phyloP scores from a whole-genome alignment of 2,888 invertebrate species.

The Hypercompe scribonia region DNA sequence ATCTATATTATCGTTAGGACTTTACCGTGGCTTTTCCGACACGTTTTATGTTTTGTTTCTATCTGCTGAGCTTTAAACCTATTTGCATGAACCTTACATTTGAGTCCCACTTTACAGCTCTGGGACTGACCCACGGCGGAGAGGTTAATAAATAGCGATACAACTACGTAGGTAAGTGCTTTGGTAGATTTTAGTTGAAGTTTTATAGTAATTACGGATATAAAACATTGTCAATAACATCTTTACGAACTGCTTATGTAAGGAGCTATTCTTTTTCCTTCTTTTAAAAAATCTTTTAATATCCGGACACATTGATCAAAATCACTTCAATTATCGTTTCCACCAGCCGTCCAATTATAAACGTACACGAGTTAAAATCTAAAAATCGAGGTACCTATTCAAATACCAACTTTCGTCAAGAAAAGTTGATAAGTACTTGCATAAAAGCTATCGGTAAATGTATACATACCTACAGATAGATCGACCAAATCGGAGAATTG shows the following conservation, averaged over 20 bases:
- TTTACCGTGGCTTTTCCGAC: neutral
- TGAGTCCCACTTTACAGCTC: neutral
- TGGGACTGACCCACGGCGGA: slow-evolving; percentile 3
- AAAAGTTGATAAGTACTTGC: neutral
- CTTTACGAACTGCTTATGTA: too few species aligned
- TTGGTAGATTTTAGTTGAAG: neutral
- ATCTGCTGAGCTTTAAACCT: neutral
- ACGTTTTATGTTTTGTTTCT: neutral
- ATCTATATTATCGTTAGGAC: neutral
- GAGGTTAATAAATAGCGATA: slow-evolving; percentile 9
- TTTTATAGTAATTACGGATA: neutral
- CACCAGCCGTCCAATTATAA: neutral
- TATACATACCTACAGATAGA: neutral
- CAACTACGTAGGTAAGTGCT: neutral
- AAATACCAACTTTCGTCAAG: neutral
- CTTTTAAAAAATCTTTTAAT: neutral
- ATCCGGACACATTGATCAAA: neutral
- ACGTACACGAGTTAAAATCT: neutral
- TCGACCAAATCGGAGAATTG: neutral
- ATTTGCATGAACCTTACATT: neutral
- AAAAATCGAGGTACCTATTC: neutral
- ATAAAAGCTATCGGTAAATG: neutral
- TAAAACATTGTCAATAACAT: neutral
- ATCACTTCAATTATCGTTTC: neutral
- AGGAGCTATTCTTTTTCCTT: neutral